A percentile compares a stretch with the other conserved stretches of the same genome.
Conservation (phyloP, 2,797 vertebrate species). For the Scarus forsteni region DNA sequence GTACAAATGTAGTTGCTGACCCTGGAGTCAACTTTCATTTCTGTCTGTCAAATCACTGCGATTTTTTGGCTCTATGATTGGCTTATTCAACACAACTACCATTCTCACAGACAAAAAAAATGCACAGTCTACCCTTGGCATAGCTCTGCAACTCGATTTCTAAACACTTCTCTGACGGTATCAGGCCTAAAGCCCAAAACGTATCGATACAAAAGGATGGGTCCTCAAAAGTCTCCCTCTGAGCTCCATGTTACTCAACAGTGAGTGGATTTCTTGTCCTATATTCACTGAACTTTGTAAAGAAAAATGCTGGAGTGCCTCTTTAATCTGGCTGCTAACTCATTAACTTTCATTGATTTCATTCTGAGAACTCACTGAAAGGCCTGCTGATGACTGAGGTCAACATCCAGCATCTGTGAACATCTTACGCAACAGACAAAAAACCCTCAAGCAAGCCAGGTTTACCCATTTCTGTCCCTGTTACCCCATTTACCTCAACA, state of each 20-base stretch:
- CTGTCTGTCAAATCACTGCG: too few species aligned
- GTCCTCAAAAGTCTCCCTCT: not conserved
- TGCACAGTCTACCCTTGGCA: too few species aligned
- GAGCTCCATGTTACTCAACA: not conserved
- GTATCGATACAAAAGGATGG: not conserved
- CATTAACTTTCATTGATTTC: conserved; percentile 80
- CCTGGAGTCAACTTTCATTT: too few species aligned
- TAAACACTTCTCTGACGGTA: not conserved
- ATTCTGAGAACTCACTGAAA: conserved; percentile 66
- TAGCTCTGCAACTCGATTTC: not conserved
- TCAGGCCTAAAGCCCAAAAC: not conserved
- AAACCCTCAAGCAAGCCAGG: conserved; percentile 24
- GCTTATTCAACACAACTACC: too few species aligned
- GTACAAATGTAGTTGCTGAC: too few species aligned
- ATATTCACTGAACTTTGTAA: conserved; percentile 2
- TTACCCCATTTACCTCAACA: conserved; percentile 20
- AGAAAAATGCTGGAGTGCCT: conserved; percentile 7
- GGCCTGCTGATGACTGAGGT: conserved; percentile 35
- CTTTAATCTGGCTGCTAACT: conserved; percentile 49
- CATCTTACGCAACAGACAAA: conserved; percentile 58
- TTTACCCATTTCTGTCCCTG: conserved; percentile 1
- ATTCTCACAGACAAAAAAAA: too few species aligned
- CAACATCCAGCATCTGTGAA: conserved; percentile 15
- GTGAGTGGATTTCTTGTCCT: not conserved
- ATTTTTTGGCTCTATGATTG: too few species aligned